Conservation (phyloP, 1,140 invertebrate genomes). For the Lepidurus arcticus region DNA sequence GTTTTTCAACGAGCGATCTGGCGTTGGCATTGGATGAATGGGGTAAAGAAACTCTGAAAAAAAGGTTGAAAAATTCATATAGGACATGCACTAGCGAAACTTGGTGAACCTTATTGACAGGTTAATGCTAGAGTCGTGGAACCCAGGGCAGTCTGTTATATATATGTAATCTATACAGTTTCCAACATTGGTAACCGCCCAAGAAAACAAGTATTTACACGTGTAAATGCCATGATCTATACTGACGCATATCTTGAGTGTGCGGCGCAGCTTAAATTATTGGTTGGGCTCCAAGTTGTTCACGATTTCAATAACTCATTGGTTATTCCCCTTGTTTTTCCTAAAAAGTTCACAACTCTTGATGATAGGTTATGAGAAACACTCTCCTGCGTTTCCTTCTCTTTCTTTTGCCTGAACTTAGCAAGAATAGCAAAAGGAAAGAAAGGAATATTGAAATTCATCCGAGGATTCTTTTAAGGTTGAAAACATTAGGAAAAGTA, state of each 20-base stretch:
- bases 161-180: constrained; percentile 19
- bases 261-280: not conserved
- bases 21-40: not conserved
- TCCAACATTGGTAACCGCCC: not conserved
- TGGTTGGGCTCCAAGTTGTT: not conserved
- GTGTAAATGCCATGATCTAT: constrained; percentile 9
- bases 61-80: constrained; percentile 11
- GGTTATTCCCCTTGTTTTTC: not conserved
- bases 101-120: not conserved
- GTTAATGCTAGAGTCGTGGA: not conserved
- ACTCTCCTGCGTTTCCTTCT: not conserved
- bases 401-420: not conserved
- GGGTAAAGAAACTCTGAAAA: not conserved
- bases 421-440: not conserved
- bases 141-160: constrained; percentile 10
- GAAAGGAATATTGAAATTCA: constrained; percentile 1
- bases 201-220: constrained; percentile 22
- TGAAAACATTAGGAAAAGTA: not conserved
- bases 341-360: not conserved
- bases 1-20: not conserved
- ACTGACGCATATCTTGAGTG: not conserved
- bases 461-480: not conserved
- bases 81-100: not conserved
- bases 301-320: constrained; percentile 22
- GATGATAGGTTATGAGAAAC: constrained; percentile 11